Percentiles rank a stretch among this genome's conserved stretches.
phyloP scores from a whole-genome alignment of 2,113 vertebrate genomes.

The Ameiurus melas region DNA sequence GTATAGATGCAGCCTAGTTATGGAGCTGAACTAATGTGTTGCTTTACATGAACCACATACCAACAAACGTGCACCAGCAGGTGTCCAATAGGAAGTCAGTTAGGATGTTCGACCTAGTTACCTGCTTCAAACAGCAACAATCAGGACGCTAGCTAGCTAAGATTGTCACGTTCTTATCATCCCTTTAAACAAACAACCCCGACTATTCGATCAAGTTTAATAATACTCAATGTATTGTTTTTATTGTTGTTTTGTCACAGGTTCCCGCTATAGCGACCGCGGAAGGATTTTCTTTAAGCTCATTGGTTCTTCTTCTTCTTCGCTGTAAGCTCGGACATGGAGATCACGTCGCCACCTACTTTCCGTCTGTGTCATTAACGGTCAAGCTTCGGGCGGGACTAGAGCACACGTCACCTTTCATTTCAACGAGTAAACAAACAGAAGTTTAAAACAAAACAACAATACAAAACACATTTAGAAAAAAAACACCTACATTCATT shows the following conservation, averaged over 20 bases:
- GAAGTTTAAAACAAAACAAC: background rate
- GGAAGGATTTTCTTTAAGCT: background rate
- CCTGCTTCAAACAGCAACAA: background rate
- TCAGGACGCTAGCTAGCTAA: background rate
- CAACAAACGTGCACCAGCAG: background rate
- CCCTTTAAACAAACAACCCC: background rate
- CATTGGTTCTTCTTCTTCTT: constrained; percentile 50
- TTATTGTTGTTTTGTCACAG: background rate
- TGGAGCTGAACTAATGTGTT: background rate
- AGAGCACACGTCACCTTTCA: background rate
- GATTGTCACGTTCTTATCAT: background rate
- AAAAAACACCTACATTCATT: no score
- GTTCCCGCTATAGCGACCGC: constrained; percentile 54
- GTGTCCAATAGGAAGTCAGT: background rate
- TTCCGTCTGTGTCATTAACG: background rate
- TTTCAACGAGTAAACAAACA: background rate
- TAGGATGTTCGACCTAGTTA: background rate
- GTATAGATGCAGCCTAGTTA: background rate
- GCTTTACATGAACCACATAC: background rate
- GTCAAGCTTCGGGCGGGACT: background rate
- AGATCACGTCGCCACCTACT: constrained; percentile 4
- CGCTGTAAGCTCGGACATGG: background rate
- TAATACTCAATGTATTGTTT: background rate
- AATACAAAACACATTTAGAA: no score
- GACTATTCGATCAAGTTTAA: background rate